Evolutionary conservation across 2,888 invertebrate species (phyloP).

Genomic region (Psylliodes chrysocephalus): DNA sequence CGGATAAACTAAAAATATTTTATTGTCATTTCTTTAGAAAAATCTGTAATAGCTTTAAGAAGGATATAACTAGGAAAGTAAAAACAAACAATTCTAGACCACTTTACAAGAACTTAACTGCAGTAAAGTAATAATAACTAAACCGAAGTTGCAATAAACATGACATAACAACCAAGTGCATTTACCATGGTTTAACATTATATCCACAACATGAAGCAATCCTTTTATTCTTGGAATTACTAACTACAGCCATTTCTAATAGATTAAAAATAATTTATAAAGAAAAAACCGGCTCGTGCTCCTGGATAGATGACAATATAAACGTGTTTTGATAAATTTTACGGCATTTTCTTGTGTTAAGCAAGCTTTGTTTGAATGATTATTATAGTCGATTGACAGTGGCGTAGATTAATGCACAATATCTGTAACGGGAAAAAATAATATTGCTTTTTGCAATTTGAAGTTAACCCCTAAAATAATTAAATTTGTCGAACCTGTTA

Average conservation of each 20-base stretch:
- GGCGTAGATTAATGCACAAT: not conserved
- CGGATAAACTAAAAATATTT: too few relatives aligned
- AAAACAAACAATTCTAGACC: too few relatives aligned
- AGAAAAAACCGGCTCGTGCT: slow-evolving; percentile 13
- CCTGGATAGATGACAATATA: not conserved
- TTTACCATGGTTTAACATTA: too few relatives aligned
- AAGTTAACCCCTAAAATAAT: too few relatives aligned
- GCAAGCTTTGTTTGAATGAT: slow-evolving; percentile 15
- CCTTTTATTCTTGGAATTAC: not conserved
- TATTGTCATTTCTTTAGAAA: too few relatives aligned
- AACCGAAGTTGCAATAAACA: too few relatives aligned
- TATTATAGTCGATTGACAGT: not conserved
- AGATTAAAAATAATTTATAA: slow-evolving; percentile 3
- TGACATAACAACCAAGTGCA: too few relatives aligned
- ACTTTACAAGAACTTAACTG: too few relatives aligned
- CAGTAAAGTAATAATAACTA: too few relatives aligned
- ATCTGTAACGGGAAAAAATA: not conserved
- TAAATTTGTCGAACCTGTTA: too few relatives aligned
- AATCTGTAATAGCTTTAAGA: too few relatives aligned
- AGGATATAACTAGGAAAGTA: too few relatives aligned
- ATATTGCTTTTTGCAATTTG: not conserved
- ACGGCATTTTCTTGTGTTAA: slow-evolving; percentile 16
- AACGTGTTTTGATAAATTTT: slow-evolving; percentile 17
- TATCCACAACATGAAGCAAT: not conserved
- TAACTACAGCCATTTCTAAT: not conserved